Conservation (phyloP, 2,113 vertebrate species). For the Pimephales promelas region DNA sequence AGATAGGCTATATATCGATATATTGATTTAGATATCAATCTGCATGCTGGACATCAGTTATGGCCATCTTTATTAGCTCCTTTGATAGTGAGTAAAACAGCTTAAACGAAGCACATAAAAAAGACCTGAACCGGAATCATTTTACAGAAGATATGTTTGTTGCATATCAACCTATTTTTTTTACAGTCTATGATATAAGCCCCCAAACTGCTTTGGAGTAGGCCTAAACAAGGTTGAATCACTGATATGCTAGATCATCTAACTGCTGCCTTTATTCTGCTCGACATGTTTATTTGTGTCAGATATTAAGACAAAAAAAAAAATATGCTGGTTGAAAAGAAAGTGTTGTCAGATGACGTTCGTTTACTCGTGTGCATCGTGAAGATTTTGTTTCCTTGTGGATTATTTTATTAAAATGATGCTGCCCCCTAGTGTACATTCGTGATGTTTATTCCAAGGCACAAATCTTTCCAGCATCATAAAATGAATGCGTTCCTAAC, state of each 20-base stretch:
- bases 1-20: too few species aligned
- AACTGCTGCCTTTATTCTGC: not conserved
- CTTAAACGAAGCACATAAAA: too few species aligned
- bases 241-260: not conserved
- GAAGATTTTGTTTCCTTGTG: not conserved
- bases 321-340: not conserved
- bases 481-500: not conserved
- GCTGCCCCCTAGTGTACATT: constrained; percentile 17
- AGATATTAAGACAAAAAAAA: not conserved
- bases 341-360: not conserved
- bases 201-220: not conserved
- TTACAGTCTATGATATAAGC: too few species aligned
- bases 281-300: not conserved
- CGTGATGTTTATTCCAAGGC: not conserved
- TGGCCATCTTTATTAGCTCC: too few species aligned
- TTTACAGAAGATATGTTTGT: too few species aligned
- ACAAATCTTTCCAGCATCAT: not conserved
- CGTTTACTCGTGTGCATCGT: not conserved
- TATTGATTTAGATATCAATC: too few species aligned
- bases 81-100: too few species aligned
- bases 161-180: too few species aligned
- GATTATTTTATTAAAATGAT: not conserved
- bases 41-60: too few species aligned
- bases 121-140: too few species aligned
- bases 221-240: not conserved